Base-by-base conservation (phyloP, 2,113 vertebrate species). In the Rutilus rutilus region DNA sequence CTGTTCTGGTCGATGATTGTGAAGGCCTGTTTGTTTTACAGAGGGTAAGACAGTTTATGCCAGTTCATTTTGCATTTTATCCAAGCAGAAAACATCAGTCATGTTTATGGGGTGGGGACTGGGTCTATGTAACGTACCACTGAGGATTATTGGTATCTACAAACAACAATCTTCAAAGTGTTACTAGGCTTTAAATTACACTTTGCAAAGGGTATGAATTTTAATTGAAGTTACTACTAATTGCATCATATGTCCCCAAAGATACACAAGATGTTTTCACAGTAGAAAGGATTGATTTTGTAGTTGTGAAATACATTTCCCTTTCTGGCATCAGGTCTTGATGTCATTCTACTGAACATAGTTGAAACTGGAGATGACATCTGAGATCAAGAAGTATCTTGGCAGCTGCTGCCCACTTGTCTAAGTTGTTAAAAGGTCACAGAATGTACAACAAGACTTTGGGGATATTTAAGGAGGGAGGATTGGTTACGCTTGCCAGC, bases 1-100 rank as follows among this genome's bases (percentile, higher is more conserved):
- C 97, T 95, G 94, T 98, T 97, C 94, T 98, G 97, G 94, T 98
- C 97, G 1, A 97, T 97, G 89, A 97, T 97, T 82, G 97, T 98
- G 95, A 98, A 98, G 85, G 97, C 97, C 97, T 98, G 90, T 67
- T 19, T 60, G 1, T 21, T 86, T 80, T 15, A 47, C 73, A 67
- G 45, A 82, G 3, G 11, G 62, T 47, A 6, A 67, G 3, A 67
- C 5, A 52, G n/a, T 59, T 33, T 33, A 30, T 78, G 27, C 25
- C 6, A 25, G 25, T 9, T 77, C 47, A 77, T 77, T 3, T 54
- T 1, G 45, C 45, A 23, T 10, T 54, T 27, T 5, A 25, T n/a
- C 23, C 23, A 60, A 45, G 71, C 23, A 82, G n/a, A 21, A 83
- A 19, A 59, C 2, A 65, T 36, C 21, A 5, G 0, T 23, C 5